Evolutionary conservation across 1,140 invertebrate genomes (phyloP).

Genomic region (Harlomillsia oculata): DNA sequence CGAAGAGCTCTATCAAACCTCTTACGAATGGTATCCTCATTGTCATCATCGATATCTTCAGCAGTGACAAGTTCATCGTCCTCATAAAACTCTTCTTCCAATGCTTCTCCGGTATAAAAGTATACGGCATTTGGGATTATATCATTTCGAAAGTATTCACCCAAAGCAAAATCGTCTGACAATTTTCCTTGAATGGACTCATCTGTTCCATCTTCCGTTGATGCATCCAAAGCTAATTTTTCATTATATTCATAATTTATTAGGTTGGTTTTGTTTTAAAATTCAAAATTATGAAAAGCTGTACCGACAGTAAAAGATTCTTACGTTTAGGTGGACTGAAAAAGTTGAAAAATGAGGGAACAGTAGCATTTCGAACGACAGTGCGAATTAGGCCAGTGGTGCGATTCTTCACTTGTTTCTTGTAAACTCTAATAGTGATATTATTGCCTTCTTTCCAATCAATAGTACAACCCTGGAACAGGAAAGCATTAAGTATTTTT

Average conservation of each 20-base stretch:
- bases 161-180: constrained; percentile 89
- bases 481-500: no score
- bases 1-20: no score
- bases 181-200: constrained; percentile 64
- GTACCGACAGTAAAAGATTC: constrained; percentile 27
- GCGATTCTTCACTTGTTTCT: constrained; percentile 98
- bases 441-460: constrained; percentile 96
- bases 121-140: constrained; percentile 85
- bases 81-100: constrained; percentile 28
- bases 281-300: no score
- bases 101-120: constrained; percentile 67
- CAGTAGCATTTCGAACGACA: constrained; percentile 85
- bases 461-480: constrained; percentile 79
- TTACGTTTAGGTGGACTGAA: constrained; percentile 75
- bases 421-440: constrained; percentile 88
- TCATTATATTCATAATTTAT: no score
- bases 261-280: no score
- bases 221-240: no score
- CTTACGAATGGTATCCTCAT: no score
- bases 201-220: constrained; percentile 64
- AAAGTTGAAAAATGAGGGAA: constrained; percentile 98
- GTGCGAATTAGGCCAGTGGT: constrained; percentile 80
- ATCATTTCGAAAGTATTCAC: constrained; percentile 87
- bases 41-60: constrained; percentile 23
- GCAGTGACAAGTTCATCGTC: constrained; percentile 25